Evolutionary conservation across 1,140 invertebrate species (phyloP), one percentile per base, ranked within the genome.

Genomic region (Cotesia glomerata): DNA sequence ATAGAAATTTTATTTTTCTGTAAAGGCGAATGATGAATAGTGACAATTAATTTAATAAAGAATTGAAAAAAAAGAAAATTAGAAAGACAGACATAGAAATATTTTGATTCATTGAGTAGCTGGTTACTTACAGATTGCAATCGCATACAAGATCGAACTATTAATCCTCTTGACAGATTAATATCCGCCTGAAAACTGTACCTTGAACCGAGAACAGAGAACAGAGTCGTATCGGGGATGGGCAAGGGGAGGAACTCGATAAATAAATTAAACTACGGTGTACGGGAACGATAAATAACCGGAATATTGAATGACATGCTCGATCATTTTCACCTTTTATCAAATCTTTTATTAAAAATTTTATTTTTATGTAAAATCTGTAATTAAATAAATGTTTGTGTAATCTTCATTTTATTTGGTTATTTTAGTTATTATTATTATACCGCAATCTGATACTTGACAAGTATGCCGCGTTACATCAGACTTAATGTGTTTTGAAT

Each of bases 101-200:
- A 58, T 9, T 26, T 58, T 58, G 56, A 58, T 58, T 58, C 56
- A 58, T 58, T 58, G 56, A 58, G 56, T 58, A 18, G 56, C 56
- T 26, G 39, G 39, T 45, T 58, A 26, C 59, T n/a, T 62, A 36
- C 32, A 26, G 59, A 62, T 62, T 62, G 59, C 59, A 35, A 62
- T 62, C 59, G 58, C 13, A 34, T 16, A 62, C 32, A 14, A 11
- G 32, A 62, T 62, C 59, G 34, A 62, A 62, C 34, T 32, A 62
- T 62, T 62, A 62, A 62, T 62, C 35, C 59, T 62, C 59, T 36
- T 62, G 59, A 62, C 59, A 62, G 59, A 62, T 62, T 62, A 36
- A 62, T 62, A 62, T 62, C 59, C 59, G 35, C 59, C 32, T 35
- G 56, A 58, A 58, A 18, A 18, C 63, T 64, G 49, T 72, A 75